Base-by-base conservation (phyloP, 2,888 invertebrate species). In the Lasioglossum leucozonium region DNA sequence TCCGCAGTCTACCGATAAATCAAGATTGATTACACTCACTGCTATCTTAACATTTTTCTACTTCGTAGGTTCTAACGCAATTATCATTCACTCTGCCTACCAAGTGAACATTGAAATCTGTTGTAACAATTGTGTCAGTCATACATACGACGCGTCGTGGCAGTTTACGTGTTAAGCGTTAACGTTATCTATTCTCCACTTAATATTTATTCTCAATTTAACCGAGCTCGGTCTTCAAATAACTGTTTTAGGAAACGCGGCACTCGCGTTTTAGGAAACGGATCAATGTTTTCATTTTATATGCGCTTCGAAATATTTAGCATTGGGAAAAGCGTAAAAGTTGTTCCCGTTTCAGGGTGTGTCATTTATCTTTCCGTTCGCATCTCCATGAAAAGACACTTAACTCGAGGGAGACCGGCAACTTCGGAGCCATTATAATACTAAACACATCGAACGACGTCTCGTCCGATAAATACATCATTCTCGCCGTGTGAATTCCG, bases 381-480 rank as follows among this genome's bases (percentile, higher is more conserved):
- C 65, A 22, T 67, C 37, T 67, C 34, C 67, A 37, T 67, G 18
- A 22, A 10, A 67, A 37, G 37, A 22, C 22, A 37, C 67, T 67
- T 67, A 37, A 37, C n/a, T n/a, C 67, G 11, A 40, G 37, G n/a
- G 22, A n/a, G 1, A 22, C 22, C 5, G 67, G n/a, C 4, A 69
- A 69, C n/a, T 4, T n/a, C 37, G 18, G 22, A 1, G n/a, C 37
- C 22, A 22, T 37, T n/a, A 69, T 37, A 4, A n/a, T n/a, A 11
- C 11, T 22, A 40, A 69, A 69, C 40, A 11, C 67, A 37, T 37
- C 67, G 67, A 69, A 22, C 67, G 40, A 18, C 40, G 67, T 69
- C 67, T 13, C 67, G 67, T 37, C 13, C 67, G 67, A 37, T 69
- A 40, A 69, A 69, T 69, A 40, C 67, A n/a, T 69, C 67, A 34